Conservation (phyloP, 2,113 vertebrate species). For the Chitala chitala region DNA sequence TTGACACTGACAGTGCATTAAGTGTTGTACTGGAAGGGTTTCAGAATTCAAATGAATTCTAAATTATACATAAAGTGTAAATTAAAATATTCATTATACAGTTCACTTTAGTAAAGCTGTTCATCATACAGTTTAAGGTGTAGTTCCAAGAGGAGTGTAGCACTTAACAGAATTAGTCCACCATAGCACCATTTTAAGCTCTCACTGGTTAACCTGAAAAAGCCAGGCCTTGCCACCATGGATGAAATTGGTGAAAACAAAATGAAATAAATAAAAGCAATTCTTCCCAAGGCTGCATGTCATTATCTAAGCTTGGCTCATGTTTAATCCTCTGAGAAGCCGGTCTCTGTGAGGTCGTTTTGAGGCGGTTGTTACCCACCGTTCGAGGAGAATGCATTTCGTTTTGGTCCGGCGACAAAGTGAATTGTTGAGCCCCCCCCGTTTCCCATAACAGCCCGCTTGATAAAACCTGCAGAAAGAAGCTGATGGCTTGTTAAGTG, state of each 20-base stretch:
- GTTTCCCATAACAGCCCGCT: background rate
- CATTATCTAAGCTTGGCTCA: background rate
- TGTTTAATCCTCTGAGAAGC: background rate
- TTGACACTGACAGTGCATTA: background rate
- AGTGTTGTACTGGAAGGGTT: background rate
- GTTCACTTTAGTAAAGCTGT: background rate
- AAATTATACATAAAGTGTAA: background rate
- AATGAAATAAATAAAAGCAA: background rate
- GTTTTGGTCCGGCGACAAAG: slow-evolving; percentile 25
- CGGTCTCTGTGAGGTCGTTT: slow-evolving; percentile 33
- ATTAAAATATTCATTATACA: background rate
- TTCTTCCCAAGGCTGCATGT: background rate
- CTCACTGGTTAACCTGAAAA: too few relatives aligned
- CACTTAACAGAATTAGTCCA: too few relatives aligned
- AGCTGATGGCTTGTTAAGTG: slow-evolving; percentile 18
- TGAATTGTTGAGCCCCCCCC: slow-evolving; percentile 12
- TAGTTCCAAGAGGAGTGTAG: too few relatives aligned
- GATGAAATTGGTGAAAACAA: background rate
- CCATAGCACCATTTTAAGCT: too few relatives aligned
- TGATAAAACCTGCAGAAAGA: background rate
- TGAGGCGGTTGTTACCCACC: slow-evolving; percentile 39
- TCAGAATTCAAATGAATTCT: background rate
- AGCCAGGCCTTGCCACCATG: background rate
- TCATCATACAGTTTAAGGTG: too few relatives aligned
- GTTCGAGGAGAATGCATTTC: slow-evolving; percentile 25